Evolutionary conservation across 2,888 invertebrate genomes (phyloP).

Genomic region (Lymantria dispar): DNA sequence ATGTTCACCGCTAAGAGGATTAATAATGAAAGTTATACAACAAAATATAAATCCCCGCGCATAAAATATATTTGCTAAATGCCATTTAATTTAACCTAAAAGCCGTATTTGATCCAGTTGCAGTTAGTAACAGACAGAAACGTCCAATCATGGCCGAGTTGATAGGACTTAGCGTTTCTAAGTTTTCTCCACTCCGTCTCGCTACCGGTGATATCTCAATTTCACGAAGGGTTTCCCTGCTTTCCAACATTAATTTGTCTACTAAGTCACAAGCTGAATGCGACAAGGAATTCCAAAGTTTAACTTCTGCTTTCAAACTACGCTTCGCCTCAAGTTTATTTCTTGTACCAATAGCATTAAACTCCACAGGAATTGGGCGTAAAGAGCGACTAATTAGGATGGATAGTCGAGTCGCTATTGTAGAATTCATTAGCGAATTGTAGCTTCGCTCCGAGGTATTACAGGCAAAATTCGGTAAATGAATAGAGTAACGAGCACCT

Average conservation of each 20-base stretch:
- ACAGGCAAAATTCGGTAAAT: conserved; percentile 41
- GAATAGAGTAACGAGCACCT: conserved; percentile 32
- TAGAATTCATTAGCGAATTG: conserved; percentile 64
- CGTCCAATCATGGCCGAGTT: conserved; percentile 52
- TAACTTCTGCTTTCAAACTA: conserved; percentile 11
- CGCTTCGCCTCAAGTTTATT: conserved; percentile 32
- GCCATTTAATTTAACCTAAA: conserved; percentile 5
- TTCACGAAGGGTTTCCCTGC: conserved; percentile 63
- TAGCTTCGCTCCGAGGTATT: conserved; percentile 46
- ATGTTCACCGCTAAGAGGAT: too few species aligned
- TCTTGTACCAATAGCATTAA: conserved; percentile 47
- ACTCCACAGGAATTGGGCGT: conserved; percentile 57
- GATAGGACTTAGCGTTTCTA: conserved; percentile 74
- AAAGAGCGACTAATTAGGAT: conserved; percentile 64
- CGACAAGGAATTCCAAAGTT: conserved; percentile 24
- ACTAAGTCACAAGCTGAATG: conserved; percentile 47
- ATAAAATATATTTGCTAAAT: not conserved
- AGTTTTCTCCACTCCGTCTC: conserved; percentile 70
- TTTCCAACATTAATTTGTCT: conserved; percentile 59
- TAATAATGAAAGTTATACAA: not conserved
- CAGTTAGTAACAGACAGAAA: conserved; percentile 14
- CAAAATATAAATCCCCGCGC: not conserved
- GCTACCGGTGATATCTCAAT: conserved; percentile 66
- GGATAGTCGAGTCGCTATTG: conserved; percentile 62
- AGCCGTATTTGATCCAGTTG: conserved; percentile 28